These are phyloP conservation scores for Phalacrocorax brasilianus DNA, from an alignment of 2,113 vertebrate genomes.

Conservation along the genomic window DNA sequence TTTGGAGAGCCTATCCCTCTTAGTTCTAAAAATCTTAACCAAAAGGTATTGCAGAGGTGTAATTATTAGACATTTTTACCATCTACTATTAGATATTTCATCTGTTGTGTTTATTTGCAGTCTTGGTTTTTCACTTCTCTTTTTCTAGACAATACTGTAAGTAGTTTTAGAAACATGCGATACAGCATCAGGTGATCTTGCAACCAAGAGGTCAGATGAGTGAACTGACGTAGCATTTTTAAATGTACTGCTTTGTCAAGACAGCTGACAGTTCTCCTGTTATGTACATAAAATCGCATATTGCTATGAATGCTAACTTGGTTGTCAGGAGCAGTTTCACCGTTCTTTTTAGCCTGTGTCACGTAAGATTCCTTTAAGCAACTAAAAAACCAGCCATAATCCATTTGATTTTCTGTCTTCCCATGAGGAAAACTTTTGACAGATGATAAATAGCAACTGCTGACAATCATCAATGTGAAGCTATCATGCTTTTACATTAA, in stretches of 20 bases:
- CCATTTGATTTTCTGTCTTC: slow-evolving; percentile 92
- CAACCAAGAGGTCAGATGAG: slow-evolving; percentile 61
- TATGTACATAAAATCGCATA: slow-evolving; percentile 67
- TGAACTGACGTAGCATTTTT: slow-evolving; percentile 65
- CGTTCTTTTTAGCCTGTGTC: slow-evolving; percentile 81
- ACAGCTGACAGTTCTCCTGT: slow-evolving; percentile 54
- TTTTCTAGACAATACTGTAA: not conserved
- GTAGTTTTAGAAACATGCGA: not conserved
- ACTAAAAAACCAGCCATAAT: slow-evolving; percentile 88
- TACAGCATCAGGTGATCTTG: slow-evolving; percentile 45
- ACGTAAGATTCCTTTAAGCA: slow-evolving; percentile 86
- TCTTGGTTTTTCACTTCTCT: not conserved
- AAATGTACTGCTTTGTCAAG: slow-evolving; percentile 57
- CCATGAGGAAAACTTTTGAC: slow-evolving; percentile 89
- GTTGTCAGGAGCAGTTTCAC: slow-evolving; percentile 74
- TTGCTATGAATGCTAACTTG: slow-evolving; percentile 71
- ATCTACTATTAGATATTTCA: not conserved
- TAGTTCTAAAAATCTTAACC: not conserved
- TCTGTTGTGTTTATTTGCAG: not conserved
- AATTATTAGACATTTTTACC: not conserved
- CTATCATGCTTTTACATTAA: slow-evolving; percentile 87
- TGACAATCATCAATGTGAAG: slow-evolving; percentile 90
- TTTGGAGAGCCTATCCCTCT: not conserved
- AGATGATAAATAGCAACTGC: slow-evolving; percentile 93
- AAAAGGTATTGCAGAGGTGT: not conserved